Evolutionary conservation across 2,113 vertebrate species (phyloP).

Genomic region (Archocentrus centrarchus): DNA sequence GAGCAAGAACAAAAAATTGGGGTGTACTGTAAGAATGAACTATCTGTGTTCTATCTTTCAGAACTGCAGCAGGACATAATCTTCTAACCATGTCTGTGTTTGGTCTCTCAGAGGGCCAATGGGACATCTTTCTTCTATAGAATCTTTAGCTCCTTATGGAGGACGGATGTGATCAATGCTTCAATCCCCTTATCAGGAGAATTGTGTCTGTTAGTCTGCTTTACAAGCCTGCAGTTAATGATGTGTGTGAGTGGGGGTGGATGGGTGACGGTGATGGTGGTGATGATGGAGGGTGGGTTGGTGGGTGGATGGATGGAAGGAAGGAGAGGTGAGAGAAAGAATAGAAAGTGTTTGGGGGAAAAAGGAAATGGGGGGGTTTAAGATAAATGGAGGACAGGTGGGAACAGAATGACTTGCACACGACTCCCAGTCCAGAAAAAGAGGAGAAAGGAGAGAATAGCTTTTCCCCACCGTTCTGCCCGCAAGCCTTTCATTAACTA

Average conservation of each 20-base stretch:
- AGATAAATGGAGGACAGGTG: constrained; percentile 69
- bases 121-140: constrained; percentile 33
- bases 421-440: constrained; percentile 46
- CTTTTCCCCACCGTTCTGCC: constrained; percentile 76
- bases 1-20: background rate
- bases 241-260: constrained; percentile 27
- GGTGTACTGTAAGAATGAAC: constrained; percentile 14
- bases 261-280: background rate
- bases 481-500: constrained; percentile 82
- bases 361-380: constrained; percentile 10
- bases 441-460: constrained; percentile 68
- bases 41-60: constrained; percentile 22
- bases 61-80: constrained; percentile 12
- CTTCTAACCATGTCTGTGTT: constrained; percentile 11
- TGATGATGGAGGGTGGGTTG: constrained; percentile 21
- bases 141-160: constrained; percentile 39
- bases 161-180: constrained; percentile 73
- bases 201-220: constrained; percentile 52
- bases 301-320: constrained; percentile 28
- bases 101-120: constrained; percentile 19
- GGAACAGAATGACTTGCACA: constrained; percentile 66
- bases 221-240: constrained; percentile 57
- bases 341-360: constrained; percentile 13
- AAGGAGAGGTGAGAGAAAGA: constrained; percentile 18
- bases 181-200: constrained; percentile 71